Base-by-base conservation (phyloP, 2,888 invertebrate genomes). In the Lepidochrysops patricia region DNA sequence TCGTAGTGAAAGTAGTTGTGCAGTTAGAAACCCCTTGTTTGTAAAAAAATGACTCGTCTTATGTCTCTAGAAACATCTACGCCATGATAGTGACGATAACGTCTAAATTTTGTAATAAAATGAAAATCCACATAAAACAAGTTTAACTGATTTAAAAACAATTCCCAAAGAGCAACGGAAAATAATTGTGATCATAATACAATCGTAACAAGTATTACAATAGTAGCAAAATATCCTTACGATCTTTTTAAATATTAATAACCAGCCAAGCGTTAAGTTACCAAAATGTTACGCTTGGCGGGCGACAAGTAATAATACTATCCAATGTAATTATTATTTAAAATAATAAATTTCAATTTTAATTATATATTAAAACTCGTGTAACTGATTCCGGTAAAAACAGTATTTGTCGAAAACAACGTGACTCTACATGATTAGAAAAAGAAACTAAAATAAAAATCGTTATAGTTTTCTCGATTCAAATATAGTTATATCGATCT, bases 71-170 rank as follows among this genome's bases (percentile, higher is more conserved):
- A 9, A 43, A 2, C 6, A 19, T 43, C 9, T 4, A 9, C 4
- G 9, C 1, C 19, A 43, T 29, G 1, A 29, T 43, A 23, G 43
- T 43, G 9, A 43, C 12, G 43, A 43, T 43, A 19, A 23, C 43
- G 19, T 37, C 15, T 12, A 19, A 43, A 19, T 19, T 43, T 19
- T 43, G 13, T 43, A 43, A 43, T 7, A 37, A 37, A 37, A 15
- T 19, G 19, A 23, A 23, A 13, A 27, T 27, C 15, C 27, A 56
- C 60, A 27, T 43, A 35, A 32, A 63, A 60, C 58, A 58, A 61
- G 60, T 83, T 85, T 77, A 82, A 80, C 79, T 79, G 75, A 81
- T 83, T 84, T 80, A 79, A 81, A 80, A 75, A 74, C 60, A 66
- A 67, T 69, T 72, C 67, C 70, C 56, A 59, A 60, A 62, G 57